Percentiles rank a stretch among this genome's conserved stretches.
phyloP scores from a whole-genome alignment of 2,113 vertebrate species.

The Glaucomys volans region DNA sequence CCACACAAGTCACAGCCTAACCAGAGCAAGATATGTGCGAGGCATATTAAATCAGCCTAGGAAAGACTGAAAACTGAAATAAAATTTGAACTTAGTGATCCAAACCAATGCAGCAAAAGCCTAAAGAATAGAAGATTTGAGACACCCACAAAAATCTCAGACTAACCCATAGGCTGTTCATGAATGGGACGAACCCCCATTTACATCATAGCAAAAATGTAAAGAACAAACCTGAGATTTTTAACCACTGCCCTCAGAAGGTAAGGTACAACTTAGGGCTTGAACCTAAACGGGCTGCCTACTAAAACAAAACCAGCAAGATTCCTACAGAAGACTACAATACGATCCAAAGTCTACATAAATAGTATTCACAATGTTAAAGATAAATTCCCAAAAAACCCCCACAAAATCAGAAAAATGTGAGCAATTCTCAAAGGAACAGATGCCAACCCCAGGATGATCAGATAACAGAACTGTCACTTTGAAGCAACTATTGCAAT shows the following conservation, averaged over 20 bases:
- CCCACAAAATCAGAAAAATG: not conserved
- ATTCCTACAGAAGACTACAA: slow-evolving; percentile 2
- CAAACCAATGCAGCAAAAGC: slow-evolving; percentile 26
- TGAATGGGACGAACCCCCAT: not conserved
- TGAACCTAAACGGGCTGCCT: slow-evolving; percentile 30
- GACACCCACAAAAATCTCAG: not conserved
- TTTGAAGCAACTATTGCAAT: not conserved
- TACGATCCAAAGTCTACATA: not conserved
- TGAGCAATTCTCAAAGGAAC: slow-evolving; percentile 14
- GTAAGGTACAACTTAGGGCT: not conserved
- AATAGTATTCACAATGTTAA: not conserved
- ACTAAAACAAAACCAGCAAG: slow-evolving; percentile 25
- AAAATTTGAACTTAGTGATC: not conserved
- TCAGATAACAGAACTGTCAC: slow-evolving; percentile 2
- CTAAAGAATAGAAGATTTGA: not conserved
- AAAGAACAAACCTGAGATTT: not conserved
- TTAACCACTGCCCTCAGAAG: not conserved
- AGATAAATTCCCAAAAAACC: slow-evolving; percentile 52
- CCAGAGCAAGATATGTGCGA: not conserved
- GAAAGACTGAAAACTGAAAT: not conserved
- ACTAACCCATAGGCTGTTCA: not conserved
- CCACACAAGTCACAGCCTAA: not conserved
- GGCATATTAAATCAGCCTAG: not conserved
- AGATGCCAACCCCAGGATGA: not conserved
- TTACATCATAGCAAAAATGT: not conserved